Conservation (phyloP, 2,797 vertebrate genomes). For the Cercopithecus hamlyni region DNA sequence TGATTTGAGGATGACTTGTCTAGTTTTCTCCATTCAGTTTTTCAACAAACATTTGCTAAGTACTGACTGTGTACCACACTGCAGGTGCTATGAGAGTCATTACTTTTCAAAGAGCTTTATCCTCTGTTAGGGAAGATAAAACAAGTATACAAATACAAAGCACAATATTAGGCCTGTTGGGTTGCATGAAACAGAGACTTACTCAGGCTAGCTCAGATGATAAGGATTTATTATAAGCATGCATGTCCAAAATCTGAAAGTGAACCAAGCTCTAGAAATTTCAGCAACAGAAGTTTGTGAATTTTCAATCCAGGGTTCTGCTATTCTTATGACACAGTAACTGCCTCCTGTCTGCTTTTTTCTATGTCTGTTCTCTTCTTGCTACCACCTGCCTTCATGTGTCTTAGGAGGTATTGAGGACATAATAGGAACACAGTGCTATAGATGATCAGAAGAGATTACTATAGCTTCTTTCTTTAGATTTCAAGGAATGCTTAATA, state of each 20-base stretch:
- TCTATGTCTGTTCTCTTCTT: slow-evolving; percentile 20
- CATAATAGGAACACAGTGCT: background rate
- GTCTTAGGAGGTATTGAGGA: background rate
- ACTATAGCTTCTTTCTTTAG: background rate
- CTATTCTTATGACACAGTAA: background rate
- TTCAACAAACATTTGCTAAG: background rate
- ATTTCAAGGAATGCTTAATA: slow-evolving; percentile 24
- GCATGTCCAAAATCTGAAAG: background rate
- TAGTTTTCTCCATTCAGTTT: background rate
- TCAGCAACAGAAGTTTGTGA: background rate
- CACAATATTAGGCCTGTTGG: background rate
- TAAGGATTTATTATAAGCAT: background rate
- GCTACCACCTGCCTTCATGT: background rate
- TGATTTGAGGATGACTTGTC: background rate
- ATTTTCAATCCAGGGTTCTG: background rate
- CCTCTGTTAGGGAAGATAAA: background rate
- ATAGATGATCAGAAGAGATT: background rate
- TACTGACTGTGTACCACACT: background rate
- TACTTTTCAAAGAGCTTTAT: background rate
- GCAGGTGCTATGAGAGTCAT: background rate
- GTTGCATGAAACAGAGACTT: background rate
- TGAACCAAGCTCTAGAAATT: slow-evolving; percentile 18
- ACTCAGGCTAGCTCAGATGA: background rate
- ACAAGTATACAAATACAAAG: background rate
- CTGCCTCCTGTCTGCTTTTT: background rate